Conservation (phyloP, 2,888 invertebrate genomes). For the Callinectes sapidus region DNA sequence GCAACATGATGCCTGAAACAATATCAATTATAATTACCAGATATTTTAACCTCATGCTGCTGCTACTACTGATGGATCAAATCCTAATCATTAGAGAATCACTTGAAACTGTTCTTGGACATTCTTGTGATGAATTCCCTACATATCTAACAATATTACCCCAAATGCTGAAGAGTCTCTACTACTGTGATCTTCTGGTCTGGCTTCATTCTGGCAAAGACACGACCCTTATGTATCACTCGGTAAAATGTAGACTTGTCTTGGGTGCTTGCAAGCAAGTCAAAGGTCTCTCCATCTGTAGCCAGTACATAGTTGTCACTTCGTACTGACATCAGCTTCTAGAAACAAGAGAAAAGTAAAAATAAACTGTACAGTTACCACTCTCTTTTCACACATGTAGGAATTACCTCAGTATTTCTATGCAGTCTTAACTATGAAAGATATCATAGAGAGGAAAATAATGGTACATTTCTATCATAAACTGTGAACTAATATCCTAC, state of each 20-base stretch:
- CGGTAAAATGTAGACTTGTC: conserved; percentile 75
- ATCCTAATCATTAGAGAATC: not conserved
- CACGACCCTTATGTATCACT: conserved; percentile 73
- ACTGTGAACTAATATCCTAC: not conserved
- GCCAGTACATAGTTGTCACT: conserved; percentile 75
- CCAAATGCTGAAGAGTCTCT: conserved; percentile 81
- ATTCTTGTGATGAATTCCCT: not conserved
- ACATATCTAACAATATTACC: conserved; percentile 67
- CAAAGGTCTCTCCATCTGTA: conserved; percentile 77
- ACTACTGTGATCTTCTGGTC: conserved; percentile 86
- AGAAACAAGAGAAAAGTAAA: not conserved
- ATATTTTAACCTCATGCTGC: not conserved
- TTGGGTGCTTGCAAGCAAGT: conserved; percentile 75
- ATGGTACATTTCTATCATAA: not conserved
- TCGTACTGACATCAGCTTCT: conserved; percentile 41
- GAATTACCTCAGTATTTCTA: not conserved
- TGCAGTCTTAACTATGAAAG: too few species aligned
- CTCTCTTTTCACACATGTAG: not conserved
- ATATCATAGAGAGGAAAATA: too few species aligned
- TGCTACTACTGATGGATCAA: not conserved
- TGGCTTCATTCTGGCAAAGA: conserved; percentile 77
- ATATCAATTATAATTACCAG: not conserved
- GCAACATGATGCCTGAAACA: conserved; percentile 79
- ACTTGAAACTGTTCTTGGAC: not conserved
- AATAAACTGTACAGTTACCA: not conserved